phyloP scores from a whole-genome alignment of 2,888 invertebrate species.

The Dasysyrphus albostriatus region DNA sequence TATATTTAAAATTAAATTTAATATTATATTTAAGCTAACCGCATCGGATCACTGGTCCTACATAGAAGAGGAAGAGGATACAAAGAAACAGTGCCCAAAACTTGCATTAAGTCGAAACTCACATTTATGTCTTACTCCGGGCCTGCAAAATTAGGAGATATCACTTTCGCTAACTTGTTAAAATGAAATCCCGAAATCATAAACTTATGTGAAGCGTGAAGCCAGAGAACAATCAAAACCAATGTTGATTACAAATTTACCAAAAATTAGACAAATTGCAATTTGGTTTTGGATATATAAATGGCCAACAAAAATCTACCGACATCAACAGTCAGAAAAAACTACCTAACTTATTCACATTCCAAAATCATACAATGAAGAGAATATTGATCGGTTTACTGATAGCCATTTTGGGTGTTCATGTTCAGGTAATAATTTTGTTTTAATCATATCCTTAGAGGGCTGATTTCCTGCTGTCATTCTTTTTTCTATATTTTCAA shows the following conservation, averaged over 20 bases:
- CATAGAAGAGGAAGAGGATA: no score
- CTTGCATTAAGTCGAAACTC: no score
- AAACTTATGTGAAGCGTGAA: background rate
- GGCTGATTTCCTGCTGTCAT: background rate
- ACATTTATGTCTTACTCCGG: no score
- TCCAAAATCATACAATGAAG: background rate
- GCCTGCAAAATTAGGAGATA: no score
- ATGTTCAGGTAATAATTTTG: background rate
- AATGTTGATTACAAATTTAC: background rate
- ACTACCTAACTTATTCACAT: no score
- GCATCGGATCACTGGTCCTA: no score
- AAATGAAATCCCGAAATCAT: background rate
- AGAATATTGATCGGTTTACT: background rate
- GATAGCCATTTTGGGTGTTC: background rate
- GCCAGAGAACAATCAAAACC: background rate
- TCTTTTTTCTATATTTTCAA: background rate
- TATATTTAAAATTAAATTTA: no score
- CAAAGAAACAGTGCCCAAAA: no score
- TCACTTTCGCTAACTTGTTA: background rate
- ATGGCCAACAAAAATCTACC: background rate
- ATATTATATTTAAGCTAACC: no score
- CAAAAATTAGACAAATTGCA: background rate
- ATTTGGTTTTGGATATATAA: background rate
- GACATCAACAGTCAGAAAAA: background rate
- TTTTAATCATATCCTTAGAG: background rate